Conservation (phyloP, 2,888 invertebrate species). For the Meandrusa payeni region DNA sequence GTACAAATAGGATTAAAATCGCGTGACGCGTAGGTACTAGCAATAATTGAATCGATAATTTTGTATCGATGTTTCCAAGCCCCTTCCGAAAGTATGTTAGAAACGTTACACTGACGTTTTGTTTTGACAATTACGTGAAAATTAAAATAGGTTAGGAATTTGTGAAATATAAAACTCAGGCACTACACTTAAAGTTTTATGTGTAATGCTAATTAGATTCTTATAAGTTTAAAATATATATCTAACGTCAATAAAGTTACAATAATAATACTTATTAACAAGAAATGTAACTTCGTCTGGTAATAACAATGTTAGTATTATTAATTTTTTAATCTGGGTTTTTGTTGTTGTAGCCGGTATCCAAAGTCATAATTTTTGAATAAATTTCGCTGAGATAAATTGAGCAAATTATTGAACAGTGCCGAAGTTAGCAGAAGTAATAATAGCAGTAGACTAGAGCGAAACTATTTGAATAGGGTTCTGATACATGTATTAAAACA, state of each 20-base stretch:
- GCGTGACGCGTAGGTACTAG: conserved; percentile 47
- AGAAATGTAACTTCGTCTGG: conserved; percentile 16
- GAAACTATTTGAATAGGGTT: no score
- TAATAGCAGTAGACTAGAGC: no score
- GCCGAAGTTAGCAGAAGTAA: no score
- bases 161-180: neutral
- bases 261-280: conserved; percentile 9
- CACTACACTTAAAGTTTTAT: neutral
- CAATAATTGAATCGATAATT: conserved; percentile 49
- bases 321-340: no score
- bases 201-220: conserved; percentile 25
- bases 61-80: conserved; percentile 23
- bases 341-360: no score
- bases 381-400: no score
- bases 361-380: no score
- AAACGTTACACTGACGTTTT: conserved; percentile 28
- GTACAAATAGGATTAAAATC: conserved; percentile 53
- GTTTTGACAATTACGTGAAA: conserved; percentile 32
- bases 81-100: conserved; percentile 28
- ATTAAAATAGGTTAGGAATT: conserved; percentile 18
- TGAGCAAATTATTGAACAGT: no score
- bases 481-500: no score
- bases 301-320: no score
- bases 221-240: conserved; percentile 9
- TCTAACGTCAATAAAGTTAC: no score